phyloP scores from a whole-genome alignment of 2,888 invertebrate species.

The Apoda limacodes region DNA sequence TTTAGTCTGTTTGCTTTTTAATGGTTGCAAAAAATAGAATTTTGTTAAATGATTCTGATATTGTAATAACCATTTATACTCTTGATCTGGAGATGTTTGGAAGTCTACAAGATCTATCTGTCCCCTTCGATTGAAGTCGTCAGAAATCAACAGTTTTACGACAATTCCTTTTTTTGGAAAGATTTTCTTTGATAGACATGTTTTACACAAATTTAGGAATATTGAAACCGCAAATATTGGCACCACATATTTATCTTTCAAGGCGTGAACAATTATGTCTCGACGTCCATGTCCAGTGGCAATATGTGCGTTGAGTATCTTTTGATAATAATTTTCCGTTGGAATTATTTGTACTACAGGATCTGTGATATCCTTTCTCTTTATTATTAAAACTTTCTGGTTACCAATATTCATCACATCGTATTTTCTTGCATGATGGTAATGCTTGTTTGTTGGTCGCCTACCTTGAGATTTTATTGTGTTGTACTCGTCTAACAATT shows the following conservation, averaged over 20 bases:
- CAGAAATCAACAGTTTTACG: slow-evolving; percentile 23
- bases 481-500: slow-evolving; percentile 10
- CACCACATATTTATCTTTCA: slow-evolving; percentile 20
- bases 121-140: slow-evolving; percentile 26
- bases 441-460: slow-evolving; percentile 13
- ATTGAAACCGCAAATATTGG: slow-evolving; percentile 19
- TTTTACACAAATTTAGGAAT: slow-evolving; percentile 20
- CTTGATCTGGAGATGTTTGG: slow-evolving; percentile 25
- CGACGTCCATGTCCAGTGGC: slow-evolving; percentile 22
- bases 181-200: slow-evolving; percentile 18
- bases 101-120: slow-evolving; percentile 29
- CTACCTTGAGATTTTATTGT: slow-evolving; percentile 2
- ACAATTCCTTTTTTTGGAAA: slow-evolving; percentile 22
- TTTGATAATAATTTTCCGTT: slow-evolving; percentile 16
- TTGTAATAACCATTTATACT: slow-evolving; percentile 29
- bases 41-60: slow-evolving; percentile 31
- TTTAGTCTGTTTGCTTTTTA: slow-evolving; percentile 21
- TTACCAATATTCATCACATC: slow-evolving; percentile 16
- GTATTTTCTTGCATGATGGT: slow-evolving; percentile 19
- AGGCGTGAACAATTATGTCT: slow-evolving; percentile 21
- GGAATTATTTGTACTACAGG: slow-evolving; percentile 20
- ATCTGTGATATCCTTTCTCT: slow-evolving; percentile 12
- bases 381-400: slow-evolving; percentile 17
- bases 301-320: slow-evolving; percentile 19
- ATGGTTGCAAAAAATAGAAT: slow-evolving; percentile 25